Evolutionary conservation across 2,113 vertebrate species (phyloP).

Genomic region (Podarcis cretensis): DNA sequence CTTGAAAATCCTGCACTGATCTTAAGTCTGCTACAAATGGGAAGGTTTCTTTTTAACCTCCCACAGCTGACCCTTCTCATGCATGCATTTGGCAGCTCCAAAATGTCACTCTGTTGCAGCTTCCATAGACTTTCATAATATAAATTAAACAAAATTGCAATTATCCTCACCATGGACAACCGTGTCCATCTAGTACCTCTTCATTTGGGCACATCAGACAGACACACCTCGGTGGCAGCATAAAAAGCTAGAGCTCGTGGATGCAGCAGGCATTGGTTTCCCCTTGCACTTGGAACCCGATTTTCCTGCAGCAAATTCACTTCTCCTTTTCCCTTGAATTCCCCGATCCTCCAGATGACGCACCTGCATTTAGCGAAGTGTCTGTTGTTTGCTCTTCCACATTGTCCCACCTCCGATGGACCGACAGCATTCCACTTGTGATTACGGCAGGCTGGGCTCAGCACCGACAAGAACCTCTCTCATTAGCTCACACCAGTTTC

Average conservation of each 20-base stretch:
- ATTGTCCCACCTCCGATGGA: neutral
- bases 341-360: neutral
- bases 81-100: neutral
- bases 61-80: neutral
- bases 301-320: neutral
- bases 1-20: neutral
- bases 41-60: neutral
- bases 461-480: neutral
- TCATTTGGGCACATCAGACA: neutral
- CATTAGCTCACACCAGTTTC: slow-evolving; percentile 24
- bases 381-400: neutral
- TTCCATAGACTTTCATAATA: neutral
- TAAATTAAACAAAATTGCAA: neutral
- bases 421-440: slow-evolving; percentile 6
- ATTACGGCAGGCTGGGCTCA: slow-evolving; percentile 5
- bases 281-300: neutral
- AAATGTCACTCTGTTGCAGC: neutral
- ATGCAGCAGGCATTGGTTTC: neutral
- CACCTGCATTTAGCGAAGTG: neutral
- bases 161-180: too few relatives aligned
- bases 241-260: neutral
- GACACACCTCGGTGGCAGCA: neutral
- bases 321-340: neutral
- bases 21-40: neutral
- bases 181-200: neutral